Percentiles rank a stretch among this genome's conserved stretches.
These are phyloP conservation scores for Pteruthius melanotis DNA, from an alignment of 2,113 vertebrate species.

Conservation along the genomic window DNA sequence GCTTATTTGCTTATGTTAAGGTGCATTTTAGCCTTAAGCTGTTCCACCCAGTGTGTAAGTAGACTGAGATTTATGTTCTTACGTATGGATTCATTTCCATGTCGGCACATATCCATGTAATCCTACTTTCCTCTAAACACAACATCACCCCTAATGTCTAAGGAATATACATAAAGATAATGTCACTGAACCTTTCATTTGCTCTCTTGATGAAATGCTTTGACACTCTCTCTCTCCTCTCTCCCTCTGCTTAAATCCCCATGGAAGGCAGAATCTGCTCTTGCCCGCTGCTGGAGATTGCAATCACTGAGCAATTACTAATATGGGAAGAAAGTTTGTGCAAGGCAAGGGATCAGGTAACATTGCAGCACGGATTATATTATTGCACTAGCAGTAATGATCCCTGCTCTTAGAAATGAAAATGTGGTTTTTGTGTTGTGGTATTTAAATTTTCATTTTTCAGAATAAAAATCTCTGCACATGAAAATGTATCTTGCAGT, in stretches of 20 bases:
- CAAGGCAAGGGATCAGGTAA: constrained; percentile 17
- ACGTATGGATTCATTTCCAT: constrained; percentile 34
- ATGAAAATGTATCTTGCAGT: constrained; percentile 66
- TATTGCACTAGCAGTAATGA: constrained; percentile 37
- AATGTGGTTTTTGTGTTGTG: constrained; percentile 66
- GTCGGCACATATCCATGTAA: neutral
- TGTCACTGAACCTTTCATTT: constrained; percentile 47
- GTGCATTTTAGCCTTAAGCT: neutral
- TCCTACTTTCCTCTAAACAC: constrained; percentile 40
- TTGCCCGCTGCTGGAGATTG: neutral
- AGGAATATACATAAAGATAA: constrained; percentile 34
- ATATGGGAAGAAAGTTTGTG: constrained; percentile 35
- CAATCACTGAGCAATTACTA: constrained; percentile 39
- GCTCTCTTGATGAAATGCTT: constrained; percentile 45
- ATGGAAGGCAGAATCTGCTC: constrained; percentile 11
- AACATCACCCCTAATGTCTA: constrained; percentile 13
- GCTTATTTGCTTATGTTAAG: constrained; percentile 20
- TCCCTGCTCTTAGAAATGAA: constrained; percentile 55
- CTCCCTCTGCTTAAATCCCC: neutral
- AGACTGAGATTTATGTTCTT: neutral
- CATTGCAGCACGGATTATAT: neutral
- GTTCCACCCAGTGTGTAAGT: neutral
- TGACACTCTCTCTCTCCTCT: neutral
- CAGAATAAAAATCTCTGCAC: constrained; percentile 62
- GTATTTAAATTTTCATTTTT: constrained; percentile 70